Evolutionary conservation across 2,888 invertebrate genomes (phyloP).

Genomic region (Eupithecia vulgata): DNA sequence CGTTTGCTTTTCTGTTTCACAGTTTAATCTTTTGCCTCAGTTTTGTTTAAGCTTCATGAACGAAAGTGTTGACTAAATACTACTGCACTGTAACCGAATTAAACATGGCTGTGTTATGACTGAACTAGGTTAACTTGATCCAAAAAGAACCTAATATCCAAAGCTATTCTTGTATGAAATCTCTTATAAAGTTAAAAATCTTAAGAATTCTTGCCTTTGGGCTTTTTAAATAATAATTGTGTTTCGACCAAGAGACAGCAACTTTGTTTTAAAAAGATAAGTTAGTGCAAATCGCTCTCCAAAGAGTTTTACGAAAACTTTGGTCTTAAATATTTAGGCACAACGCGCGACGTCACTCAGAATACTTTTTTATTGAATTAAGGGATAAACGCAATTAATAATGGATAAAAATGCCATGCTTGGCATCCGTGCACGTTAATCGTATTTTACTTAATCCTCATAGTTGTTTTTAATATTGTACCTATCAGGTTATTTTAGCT

Average conservation of each 20-base stretch:
- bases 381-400: neutral
- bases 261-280: constrained; percentile 28
- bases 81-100: neutral
- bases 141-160: neutral
- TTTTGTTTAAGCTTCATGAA: neutral
- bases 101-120: neutral
- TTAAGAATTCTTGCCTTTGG: neutral
- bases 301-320: constrained; percentile 26
- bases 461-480: neutral
- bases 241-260: constrained; percentile 17
- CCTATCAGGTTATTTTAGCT: too few species aligned
- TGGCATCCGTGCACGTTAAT: neutral
- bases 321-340: constrained; percentile 23
- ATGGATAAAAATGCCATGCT: neutral
- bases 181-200: neutral
- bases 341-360: neutral
- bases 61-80: neutral
- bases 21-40: constrained; percentile 4
- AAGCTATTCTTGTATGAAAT: neutral
- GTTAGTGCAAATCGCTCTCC: constrained; percentile 28
- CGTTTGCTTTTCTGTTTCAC: constrained; percentile 11
- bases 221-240: constrained; percentile 25
- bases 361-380: constrained; percentile 29
- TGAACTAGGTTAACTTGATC: neutral
- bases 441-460: neutral